A percentile compares a stretch with the other conserved stretches of the same genome.
phyloP scores from a whole-genome alignment of 2,888 invertebrate species.

The Cerceris ruficornis region DNA sequence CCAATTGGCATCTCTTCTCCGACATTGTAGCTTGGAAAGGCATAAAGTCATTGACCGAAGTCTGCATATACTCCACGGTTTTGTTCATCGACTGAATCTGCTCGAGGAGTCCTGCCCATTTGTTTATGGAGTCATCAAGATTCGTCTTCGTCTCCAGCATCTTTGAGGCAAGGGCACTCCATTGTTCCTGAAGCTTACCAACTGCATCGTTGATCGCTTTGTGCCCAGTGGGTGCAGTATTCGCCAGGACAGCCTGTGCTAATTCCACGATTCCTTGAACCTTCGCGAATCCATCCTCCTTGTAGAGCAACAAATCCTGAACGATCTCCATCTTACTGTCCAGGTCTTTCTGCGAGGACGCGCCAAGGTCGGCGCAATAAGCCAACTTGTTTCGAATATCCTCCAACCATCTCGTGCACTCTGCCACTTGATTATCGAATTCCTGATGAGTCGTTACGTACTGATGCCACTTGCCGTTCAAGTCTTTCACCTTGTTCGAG shows the following conservation, averaged over 20 bases:
- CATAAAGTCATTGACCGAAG: conserved; percentile 88
- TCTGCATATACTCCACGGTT: conserved; percentile 90
- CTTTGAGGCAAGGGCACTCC: conserved; percentile 93
- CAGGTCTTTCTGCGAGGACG: conserved; percentile 92
- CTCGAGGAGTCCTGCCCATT: conserved; percentile 95
- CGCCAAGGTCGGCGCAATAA: conserved; percentile 92
- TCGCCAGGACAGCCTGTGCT: conserved; percentile 94
- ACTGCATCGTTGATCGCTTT: conserved; percentile 92
- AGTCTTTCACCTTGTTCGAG: conserved; percentile 94
- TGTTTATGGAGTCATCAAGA: conserved; percentile 93
- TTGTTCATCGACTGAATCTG: conserved; percentile 93
- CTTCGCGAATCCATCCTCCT: conserved; percentile 95
- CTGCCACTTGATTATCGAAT: conserved; percentile 90
- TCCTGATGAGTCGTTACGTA: conserved; percentile 94
- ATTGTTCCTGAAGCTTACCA: conserved; percentile 92
- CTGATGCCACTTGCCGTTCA: conserved; percentile 95
- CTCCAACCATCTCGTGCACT: conserved; percentile 92
- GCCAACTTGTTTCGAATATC: conserved; percentile 92
- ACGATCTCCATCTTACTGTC: conserved; percentile 92
- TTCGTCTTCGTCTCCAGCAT: conserved; percentile 95
- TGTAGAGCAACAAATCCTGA: conserved; percentile 93
- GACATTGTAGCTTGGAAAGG: conserved; percentile 91
- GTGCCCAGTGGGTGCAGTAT: conserved; percentile 94
- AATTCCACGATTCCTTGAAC: conserved; percentile 93
- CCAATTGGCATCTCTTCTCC: conserved; percentile 93